Percentiles rank a stretch among this genome's conserved stretches.
Evolutionary conservation across 1,140 invertebrate genomes (phyloP).

Genomic region (Zaprionus inermis): DNA sequence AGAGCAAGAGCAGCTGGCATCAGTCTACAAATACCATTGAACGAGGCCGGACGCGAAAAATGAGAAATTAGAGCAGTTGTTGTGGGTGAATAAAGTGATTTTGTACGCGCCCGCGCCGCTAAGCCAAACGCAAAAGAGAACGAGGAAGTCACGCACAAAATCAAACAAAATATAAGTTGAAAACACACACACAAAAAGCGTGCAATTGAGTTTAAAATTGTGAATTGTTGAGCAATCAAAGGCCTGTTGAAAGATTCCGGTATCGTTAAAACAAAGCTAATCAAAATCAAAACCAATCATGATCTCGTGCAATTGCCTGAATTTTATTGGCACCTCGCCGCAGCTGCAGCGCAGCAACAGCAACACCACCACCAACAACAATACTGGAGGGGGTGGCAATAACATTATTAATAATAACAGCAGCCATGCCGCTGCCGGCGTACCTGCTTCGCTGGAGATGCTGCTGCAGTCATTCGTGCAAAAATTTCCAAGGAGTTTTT

Average conservation of each 20-base stretch:
- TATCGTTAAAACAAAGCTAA: constrained; percentile 46
- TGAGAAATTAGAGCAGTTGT: constrained; percentile 27
- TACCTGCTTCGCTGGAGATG: constrained; percentile 20
- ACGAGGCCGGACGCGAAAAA: constrained; percentile 36
- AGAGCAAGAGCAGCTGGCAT: constrained; percentile 16
- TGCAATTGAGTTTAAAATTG: constrained; percentile 37
- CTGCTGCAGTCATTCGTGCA: constrained; percentile 60
- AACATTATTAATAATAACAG: constrained; percentile 28
- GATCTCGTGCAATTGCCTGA: constrained; percentile 77
- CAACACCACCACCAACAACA: constrained; percentile 30
- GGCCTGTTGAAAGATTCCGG: constrained; percentile 29
- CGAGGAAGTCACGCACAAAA: constrained; percentile 49
- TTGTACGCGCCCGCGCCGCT: constrained; percentile 52
- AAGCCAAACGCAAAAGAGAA: constrained; percentile 48
- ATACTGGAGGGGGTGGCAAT: constrained; percentile 12
- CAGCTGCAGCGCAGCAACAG: constrained; percentile 54
- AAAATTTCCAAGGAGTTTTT: constrained; percentile 52
- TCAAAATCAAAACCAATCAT: constrained; percentile 52
- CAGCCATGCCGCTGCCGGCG: constrained; percentile 16
- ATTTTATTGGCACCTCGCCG: constrained; percentile 61
- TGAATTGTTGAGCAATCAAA: constrained; percentile 15
- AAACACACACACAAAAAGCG: constrained; percentile 20
- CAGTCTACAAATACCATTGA: constrained; percentile 42
- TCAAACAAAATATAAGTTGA: constrained; percentile 12
- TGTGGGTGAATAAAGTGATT: constrained; percentile 49